Conservation (phyloP, 2,888 invertebrate genomes). For the Pycnomerus fuliginosus region DNA sequence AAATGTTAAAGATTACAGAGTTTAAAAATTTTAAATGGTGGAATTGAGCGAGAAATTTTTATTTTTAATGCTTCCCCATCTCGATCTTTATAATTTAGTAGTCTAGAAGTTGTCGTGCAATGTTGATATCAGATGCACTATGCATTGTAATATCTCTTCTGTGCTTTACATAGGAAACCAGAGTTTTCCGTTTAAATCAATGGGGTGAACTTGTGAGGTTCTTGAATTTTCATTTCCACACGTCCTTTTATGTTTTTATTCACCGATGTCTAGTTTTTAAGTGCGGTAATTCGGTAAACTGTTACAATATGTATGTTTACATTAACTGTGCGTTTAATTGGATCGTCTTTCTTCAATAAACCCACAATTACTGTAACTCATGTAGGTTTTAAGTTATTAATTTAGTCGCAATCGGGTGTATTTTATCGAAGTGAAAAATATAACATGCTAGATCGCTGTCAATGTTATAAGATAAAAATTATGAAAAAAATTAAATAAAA, state of each 20-base stretch:
- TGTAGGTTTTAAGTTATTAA: slow-evolving; percentile 21
- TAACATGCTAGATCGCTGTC: slow-evolving; percentile 24
- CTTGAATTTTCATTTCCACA: too few species aligned
- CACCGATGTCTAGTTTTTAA: slow-evolving; percentile 29
- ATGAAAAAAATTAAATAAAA: slow-evolving; percentile 31
- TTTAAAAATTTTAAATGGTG: slow-evolving; percentile 29
- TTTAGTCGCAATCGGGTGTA: slow-evolving; percentile 32
- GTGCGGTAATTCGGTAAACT: slow-evolving; percentile 36
- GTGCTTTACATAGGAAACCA: too few species aligned
- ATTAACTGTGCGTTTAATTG: slow-evolving; percentile 9
- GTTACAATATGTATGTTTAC: slow-evolving; percentile 26
- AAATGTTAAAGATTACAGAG: slow-evolving; percentile 41
- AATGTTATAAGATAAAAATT: slow-evolving; percentile 24
- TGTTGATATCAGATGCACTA: too few species aligned
- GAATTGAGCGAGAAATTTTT: slow-evolving; percentile 21
- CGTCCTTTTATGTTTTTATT: slow-evolving; percentile 9
- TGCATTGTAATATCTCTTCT: too few species aligned
- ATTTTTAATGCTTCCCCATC: too few species aligned
- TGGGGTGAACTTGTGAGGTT: too few species aligned
- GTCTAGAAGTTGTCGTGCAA: too few species aligned
- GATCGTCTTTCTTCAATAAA: too few species aligned
- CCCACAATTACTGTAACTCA: too few species aligned
- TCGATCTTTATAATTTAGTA: too few species aligned
- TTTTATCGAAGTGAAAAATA: slow-evolving; percentile 26
- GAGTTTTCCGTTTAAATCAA: too few species aligned